A percentile compares a stretch with the other conserved stretches of the same genome.
These are phyloP conservation scores for Fulica atra DNA, from an alignment of 2,113 vertebrate genomes.

Conservation along the genomic window DNA sequence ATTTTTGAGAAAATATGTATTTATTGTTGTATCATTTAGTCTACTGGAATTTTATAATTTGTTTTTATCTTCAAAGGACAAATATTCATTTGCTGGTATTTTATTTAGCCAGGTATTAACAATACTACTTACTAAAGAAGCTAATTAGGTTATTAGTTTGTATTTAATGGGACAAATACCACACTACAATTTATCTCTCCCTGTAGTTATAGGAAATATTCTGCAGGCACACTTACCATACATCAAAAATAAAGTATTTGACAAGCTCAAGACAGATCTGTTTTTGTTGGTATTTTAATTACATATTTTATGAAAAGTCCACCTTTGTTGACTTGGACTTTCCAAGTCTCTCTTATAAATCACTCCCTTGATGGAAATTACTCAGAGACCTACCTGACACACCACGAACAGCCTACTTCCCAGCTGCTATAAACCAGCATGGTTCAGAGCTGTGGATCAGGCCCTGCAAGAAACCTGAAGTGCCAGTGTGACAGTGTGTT, in stretches of 20 bases:
- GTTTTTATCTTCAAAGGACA: neutral
- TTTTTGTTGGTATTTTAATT: neutral
- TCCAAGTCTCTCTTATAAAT: neutral
- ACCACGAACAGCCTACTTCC: neutral
- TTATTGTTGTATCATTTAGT: neutral
- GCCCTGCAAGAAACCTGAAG: neutral
- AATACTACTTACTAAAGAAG: neutral
- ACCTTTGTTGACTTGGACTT: neutral
- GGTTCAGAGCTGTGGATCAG: neutral
- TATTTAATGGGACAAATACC: neutral
- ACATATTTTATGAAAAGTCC: neutral
- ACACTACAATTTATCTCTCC: neutral
- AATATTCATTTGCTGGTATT: neutral
- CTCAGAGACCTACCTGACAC: neutral
- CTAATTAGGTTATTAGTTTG: neutral
- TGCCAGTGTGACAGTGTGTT: neutral
- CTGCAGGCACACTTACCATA: neutral
- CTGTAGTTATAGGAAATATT: neutral
- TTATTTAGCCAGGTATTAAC: neutral
- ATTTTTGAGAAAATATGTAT: neutral
- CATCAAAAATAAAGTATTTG: neutral
- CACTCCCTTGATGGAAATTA: neutral
- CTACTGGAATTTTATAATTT: neutral
- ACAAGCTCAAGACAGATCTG: neutral
- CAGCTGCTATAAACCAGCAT: neutral